A percentile compares a stretch with the other conserved stretches of the same genome.
These are phyloP conservation scores for Parotocinclus haroldoi DNA, from an alignment of 2,797 vertebrate genomes.

Conservation along the genomic window DNA sequence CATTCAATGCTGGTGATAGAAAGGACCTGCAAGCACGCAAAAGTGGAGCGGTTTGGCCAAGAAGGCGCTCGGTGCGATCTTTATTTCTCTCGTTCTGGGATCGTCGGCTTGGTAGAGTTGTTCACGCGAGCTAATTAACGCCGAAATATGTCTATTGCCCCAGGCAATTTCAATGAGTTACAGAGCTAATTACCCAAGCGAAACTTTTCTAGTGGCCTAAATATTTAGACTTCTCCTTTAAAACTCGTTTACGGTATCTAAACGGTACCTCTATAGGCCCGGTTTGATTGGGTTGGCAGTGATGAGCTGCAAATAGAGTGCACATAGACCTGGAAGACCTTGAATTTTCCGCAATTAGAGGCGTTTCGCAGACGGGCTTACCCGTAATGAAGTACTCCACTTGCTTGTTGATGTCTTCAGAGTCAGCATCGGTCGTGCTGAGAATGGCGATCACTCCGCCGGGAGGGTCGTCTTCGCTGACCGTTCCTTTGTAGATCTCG, in stretches of 20 bases:
- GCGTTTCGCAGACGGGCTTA: constrained; percentile 52
- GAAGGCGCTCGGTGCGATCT: constrained; percentile 9
- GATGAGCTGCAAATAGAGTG: constrained; percentile 43
- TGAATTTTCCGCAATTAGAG: background rate
- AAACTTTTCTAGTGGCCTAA: constrained; percentile 50
- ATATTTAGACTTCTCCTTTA: constrained; percentile 56
- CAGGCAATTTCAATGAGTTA: constrained; percentile 54
- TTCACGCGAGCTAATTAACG: constrained; percentile 63
- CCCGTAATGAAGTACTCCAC: constrained; percentile 94
- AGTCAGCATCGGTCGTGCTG: constrained; percentile 90
- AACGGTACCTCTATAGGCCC: constrained; percentile 57
- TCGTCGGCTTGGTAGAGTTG: constrained; percentile 53
- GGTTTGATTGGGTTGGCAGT: constrained; percentile 48
- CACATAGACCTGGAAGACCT: background rate
- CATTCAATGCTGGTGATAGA: no score
- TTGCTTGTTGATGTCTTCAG: constrained; percentile 87
- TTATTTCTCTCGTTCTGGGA: constrained; percentile 45
- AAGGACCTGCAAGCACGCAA: no score
- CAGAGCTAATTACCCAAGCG: constrained; percentile 57
- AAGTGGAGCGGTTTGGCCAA: no score
- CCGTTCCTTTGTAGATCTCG: constrained; percentile 96
- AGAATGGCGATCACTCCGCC: constrained; percentile 93
- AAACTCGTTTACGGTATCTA: constrained; percentile 52
- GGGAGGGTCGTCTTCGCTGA: constrained; percentile 93
- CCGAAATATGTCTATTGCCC: constrained; percentile 48